Conservation (phyloP, 2,888 invertebrate genomes). For the Elmis aenea region DNA sequence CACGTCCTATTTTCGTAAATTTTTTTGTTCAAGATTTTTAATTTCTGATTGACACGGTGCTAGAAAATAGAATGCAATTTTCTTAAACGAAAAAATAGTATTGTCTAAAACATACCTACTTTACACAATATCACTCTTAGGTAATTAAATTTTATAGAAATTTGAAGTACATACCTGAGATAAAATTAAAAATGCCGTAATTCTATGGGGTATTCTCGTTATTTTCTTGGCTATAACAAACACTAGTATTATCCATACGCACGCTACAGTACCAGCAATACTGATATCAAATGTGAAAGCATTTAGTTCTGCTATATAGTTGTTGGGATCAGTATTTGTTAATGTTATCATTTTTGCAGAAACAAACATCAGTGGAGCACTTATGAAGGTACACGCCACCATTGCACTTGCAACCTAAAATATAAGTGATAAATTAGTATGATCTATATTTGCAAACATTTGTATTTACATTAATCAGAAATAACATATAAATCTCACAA, state of each 20-base stretch:
- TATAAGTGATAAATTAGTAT: constrained; percentile 3
- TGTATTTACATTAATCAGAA: too few species aligned
- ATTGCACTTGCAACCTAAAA: constrained; percentile 84
- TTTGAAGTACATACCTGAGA: constrained; percentile 64
- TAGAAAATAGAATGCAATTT: too few species aligned
- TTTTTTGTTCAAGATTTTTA: too few species aligned
- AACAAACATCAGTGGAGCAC: constrained; percentile 92
- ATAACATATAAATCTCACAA: too few species aligned
- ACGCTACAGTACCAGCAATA: constrained; percentile 70
- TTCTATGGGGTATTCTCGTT: constrained; percentile 73
- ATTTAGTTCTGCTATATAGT: constrained; percentile 72
- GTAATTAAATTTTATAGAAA: too few species aligned
- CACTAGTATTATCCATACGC: constrained; percentile 72
- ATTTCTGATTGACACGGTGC: too few species aligned
- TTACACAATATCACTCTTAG: too few species aligned
- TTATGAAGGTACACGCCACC: constrained; percentile 91
- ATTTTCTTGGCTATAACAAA: constrained; percentile 71
- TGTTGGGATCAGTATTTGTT: constrained; percentile 61
- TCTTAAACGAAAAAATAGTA: too few species aligned
- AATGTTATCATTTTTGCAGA: constrained; percentile 89
- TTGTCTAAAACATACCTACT: too few species aligned
- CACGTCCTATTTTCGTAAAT: too few species aligned
- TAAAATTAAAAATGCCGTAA: constrained; percentile 71
- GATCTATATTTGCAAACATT: too few species aligned
- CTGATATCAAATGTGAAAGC: constrained; percentile 80